A percentile compares a stretch with the other conserved stretches of the same genome.
Conservation (phyloP, 2,113 vertebrate species). For the Apteryx owenii region DNA sequence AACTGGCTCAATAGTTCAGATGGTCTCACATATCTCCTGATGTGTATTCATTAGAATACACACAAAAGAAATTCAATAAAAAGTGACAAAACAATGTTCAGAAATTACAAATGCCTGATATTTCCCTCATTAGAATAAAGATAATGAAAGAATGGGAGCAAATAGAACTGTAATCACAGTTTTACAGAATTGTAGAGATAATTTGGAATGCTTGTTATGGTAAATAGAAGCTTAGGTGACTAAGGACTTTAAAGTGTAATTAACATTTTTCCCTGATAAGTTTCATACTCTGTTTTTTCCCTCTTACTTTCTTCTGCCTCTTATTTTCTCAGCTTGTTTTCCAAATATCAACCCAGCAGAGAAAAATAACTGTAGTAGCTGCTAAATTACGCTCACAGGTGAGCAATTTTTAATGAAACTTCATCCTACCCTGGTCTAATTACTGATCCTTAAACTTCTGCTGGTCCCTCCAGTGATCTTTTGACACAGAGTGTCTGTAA, state of each 20-base stretch:
- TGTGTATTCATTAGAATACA: background rate
- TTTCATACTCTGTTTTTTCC: background rate
- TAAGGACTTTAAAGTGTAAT: constrained; percentile 17
- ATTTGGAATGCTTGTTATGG: background rate
- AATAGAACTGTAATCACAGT: background rate
- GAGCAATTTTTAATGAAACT: background rate
- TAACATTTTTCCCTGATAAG: constrained; percentile 40
- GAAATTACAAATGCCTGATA: background rate
- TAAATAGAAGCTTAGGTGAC: constrained; percentile 7
- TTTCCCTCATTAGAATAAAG: background rate
- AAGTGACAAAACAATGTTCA: background rate
- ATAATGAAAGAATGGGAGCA: background rate
- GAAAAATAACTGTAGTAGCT: constrained; percentile 13
- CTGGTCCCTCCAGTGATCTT: background rate
- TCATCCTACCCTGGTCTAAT: background rate
- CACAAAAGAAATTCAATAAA: background rate
- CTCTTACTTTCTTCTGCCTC: background rate
- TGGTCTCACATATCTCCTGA: background rate
- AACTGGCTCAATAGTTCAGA: background rate
- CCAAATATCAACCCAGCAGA: background rate
- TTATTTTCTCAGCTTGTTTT: constrained; percentile 39
- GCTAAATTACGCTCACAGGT: constrained; percentile 10
- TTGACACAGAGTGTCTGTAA: background rate
- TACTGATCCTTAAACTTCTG: constrained; percentile 2
- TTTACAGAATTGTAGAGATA: background rate